Evolutionary conservation across 1,140 invertebrate species (phyloP).

Genomic region (Pogonomyrmex californicus): DNA sequence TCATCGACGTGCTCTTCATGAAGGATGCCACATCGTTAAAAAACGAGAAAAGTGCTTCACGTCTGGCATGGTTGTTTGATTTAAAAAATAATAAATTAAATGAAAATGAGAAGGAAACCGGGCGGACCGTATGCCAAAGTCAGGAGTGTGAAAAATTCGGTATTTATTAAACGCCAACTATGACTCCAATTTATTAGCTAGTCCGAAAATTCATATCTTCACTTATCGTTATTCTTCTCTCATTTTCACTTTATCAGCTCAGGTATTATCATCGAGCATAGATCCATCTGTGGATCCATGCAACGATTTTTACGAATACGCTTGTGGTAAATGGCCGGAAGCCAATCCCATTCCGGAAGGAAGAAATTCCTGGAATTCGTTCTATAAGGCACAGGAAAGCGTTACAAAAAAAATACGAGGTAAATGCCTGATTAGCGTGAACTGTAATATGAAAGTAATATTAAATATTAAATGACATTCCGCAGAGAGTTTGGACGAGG

Average conservation of each 20-base stretch:
- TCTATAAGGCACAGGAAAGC: background rate
- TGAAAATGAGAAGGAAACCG: background rate
- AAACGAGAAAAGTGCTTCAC: background rate
- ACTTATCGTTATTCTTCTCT: background rate
- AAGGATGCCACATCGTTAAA: background rate
- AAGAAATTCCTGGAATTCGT: constrained; percentile 16
- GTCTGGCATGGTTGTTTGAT: constrained; percentile 40
- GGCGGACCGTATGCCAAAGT: constrained; percentile 5
- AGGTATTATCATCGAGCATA: constrained; percentile 44
- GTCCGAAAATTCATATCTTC: background rate
- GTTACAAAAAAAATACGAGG: constrained; percentile 18
- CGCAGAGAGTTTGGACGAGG: background rate
- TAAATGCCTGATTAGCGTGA: background rate
- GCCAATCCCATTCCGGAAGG: constrained; percentile 37
- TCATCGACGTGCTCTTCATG: constrained; percentile 14
- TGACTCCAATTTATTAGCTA: background rate
- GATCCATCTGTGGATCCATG: constrained; percentile 60
- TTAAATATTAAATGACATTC: background rate
- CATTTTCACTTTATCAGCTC: constrained; percentile 10
- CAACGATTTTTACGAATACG: constrained; percentile 68
- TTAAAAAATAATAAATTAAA: background rate
- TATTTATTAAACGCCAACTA: background rate
- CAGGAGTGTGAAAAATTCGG: constrained; percentile 63
- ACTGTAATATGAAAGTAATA: background rate
- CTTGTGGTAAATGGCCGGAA: constrained; percentile 61